Percentiles rank a stretch among this genome's conserved stretches.
Conservation (phyloP, 37 sponge, comb jelly and placozoan species). For the Beroe forskalii region DNA sequence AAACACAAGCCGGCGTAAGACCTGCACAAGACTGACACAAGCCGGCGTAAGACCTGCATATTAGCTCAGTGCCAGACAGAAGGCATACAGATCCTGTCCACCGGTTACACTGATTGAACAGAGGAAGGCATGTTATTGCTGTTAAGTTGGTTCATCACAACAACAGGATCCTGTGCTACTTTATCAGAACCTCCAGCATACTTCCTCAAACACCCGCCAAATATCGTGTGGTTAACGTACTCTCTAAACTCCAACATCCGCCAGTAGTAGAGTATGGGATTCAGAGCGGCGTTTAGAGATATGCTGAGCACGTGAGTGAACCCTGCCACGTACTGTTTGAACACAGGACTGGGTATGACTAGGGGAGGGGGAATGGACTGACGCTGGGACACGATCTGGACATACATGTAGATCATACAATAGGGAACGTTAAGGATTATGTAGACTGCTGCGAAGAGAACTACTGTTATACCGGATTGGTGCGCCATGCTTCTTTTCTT, state of each 20-base stretch:
- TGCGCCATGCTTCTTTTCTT: background rate
- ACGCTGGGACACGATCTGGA: background rate
- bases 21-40: too few species aligned
- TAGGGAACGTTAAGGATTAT: conserved; percentile 18
- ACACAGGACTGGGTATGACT: background rate
- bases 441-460: conserved; percentile 2
- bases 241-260: conserved; percentile 14
- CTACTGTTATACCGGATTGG: background rate
- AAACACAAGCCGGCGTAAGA: too few species aligned
- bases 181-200: too few species aligned
- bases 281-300: conserved; percentile 1
- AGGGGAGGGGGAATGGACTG: background rate
- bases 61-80: too few species aligned
- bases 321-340: conserved; percentile 27
- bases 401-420: conserved; percentile 41
- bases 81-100: too few species aligned
- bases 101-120: too few species aligned
- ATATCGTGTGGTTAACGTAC: background rate
- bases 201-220: too few species aligned
- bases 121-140: too few species aligned
- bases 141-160: too few species aligned
- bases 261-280: conserved; percentile 28
- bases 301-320: conserved; percentile 59
- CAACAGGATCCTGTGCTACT: too few species aligned
- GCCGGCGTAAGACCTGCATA: too few species aligned